phyloP scores from a whole-genome alignment of 2,113 vertebrate genomes.

The Caretta caretta region DNA sequence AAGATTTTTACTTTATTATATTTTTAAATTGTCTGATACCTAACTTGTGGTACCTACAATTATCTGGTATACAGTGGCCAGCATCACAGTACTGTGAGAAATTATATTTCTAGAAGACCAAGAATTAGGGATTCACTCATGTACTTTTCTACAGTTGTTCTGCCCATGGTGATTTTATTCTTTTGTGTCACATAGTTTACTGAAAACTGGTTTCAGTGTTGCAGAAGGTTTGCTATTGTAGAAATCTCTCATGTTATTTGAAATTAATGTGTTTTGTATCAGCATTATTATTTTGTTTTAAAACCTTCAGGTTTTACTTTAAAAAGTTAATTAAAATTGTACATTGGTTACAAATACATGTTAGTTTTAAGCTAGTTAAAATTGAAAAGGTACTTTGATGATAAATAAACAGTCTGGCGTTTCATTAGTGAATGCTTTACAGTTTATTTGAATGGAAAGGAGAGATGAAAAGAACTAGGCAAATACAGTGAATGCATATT shows the following conservation, averaged over 20 bases:
- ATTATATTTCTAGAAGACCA: neutral
- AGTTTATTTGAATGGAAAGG: neutral
- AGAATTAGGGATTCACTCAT: neutral
- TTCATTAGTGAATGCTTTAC: neutral
- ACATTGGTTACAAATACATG: neutral
- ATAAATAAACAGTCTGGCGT: neutral
- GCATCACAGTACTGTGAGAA: neutral
- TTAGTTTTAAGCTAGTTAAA: neutral
- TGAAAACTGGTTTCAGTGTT: neutral
- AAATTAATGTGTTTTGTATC: neutral
- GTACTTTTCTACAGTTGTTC: neutral
- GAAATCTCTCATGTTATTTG: neutral
- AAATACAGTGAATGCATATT: neutral
- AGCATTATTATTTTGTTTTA: neutral
- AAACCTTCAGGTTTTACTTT: neutral
- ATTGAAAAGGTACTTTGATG: neutral
- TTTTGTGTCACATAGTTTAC: neutral
- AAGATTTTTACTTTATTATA: neutral
- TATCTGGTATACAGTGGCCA: neutral
- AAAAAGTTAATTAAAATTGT: neutral
- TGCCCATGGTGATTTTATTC: neutral
- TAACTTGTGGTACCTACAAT: no score
- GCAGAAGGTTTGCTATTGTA: neutral
- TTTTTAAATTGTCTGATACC: neutral
- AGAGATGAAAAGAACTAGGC: neutral